A percentile compares a stretch with the other conserved stretches of the same genome.
Conservation (phyloP, 1,140 invertebrate species). For the Phortica variegata region DNA sequence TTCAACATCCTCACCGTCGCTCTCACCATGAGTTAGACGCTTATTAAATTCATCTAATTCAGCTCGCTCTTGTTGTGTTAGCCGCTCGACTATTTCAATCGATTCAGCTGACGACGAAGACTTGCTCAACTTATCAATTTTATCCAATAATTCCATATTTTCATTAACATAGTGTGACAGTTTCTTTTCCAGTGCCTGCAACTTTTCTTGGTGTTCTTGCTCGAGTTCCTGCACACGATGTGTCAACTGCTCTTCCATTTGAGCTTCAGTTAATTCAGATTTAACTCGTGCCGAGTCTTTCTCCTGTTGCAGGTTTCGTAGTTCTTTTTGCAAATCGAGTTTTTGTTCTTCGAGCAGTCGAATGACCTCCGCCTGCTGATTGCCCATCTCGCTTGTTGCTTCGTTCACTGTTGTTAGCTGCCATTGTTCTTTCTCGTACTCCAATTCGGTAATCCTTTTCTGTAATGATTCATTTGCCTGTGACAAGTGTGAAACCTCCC, state of each 20-base stretch:
- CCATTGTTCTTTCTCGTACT: constrained; percentile 88
- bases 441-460: constrained; percentile 78
- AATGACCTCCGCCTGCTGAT: constrained; percentile 34
- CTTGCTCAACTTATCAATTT: constrained; percentile 68
- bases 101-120: constrained; percentile 68
- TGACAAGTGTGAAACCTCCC: constrained; percentile 65
- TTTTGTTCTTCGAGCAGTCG: constrained; percentile 48
- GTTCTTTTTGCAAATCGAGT: constrained; percentile 31
- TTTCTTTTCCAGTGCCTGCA: constrained; percentile 62
- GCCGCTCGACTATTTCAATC: constrained; percentile 68
- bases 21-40: constrained; percentile 24
- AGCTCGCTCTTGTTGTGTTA: constrained; percentile 66
- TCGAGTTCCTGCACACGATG: constrained; percentile 37
- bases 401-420: constrained; percentile 62
- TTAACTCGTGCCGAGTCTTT: constrained; percentile 59
- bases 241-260: constrained; percentile 67
- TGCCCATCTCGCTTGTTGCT: not conserved
- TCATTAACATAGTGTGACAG: constrained; percentile 66
- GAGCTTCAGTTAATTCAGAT: constrained; percentile 66
- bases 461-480: constrained; percentile 66
- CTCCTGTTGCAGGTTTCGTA: constrained; percentile 30
- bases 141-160: constrained; percentile 68
- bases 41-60: constrained; percentile 62
- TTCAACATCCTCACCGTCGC: constrained; percentile 10
- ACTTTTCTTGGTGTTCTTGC: constrained; percentile 63